These are phyloP conservation scores for Hydractinia echinata DNA, from an alignment of 30 jellyfish, hydroid and myxozoan genomes.

Conservation along the genomic window DNA sequence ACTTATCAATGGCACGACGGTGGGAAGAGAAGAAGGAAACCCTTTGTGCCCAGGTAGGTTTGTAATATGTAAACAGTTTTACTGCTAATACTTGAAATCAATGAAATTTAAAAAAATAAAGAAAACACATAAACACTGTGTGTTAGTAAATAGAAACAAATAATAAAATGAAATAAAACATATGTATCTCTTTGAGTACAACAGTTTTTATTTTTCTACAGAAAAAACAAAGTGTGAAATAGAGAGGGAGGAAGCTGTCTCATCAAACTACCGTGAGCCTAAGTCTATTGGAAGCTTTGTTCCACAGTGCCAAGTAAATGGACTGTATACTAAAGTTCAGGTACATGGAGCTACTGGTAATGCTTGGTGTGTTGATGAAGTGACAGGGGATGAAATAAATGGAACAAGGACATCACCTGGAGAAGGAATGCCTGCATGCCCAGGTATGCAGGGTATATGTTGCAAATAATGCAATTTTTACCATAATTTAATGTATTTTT, in stretches of 20 bases:
- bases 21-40: neutral
- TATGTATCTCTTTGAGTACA: too few relatives aligned
- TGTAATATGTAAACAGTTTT: neutral
- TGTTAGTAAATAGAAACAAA: too few relatives aligned
- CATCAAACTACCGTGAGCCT: constrained; percentile 8
- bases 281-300: constrained; percentile 2
- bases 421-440: constrained; percentile 24
- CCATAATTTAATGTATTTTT: too few relatives aligned
- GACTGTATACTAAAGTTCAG: constrained; percentile 13
- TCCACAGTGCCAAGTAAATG: constrained; percentile 19
- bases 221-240: constrained; percentile 14
- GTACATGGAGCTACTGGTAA: neutral
- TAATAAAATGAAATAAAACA: too few relatives aligned
- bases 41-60: constrained; percentile 34
- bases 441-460: constrained; percentile 10
- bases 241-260: constrained; percentile 22
- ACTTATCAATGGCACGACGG: constrained; percentile 14
- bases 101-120: too few relatives aligned
- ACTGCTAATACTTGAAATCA: too few relatives aligned
- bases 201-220: neutral
- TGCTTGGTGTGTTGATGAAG: constrained; percentile 28
- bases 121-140: too few relatives aligned
- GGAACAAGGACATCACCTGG: constrained; percentile 15
- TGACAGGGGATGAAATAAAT: constrained; percentile 16
- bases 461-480: neutral